Evolutionary conservation across 2,113 vertebrate species (phyloP), one percentile per base, ranked within the genome.

Genomic region (Plecotus auritus): DNA sequence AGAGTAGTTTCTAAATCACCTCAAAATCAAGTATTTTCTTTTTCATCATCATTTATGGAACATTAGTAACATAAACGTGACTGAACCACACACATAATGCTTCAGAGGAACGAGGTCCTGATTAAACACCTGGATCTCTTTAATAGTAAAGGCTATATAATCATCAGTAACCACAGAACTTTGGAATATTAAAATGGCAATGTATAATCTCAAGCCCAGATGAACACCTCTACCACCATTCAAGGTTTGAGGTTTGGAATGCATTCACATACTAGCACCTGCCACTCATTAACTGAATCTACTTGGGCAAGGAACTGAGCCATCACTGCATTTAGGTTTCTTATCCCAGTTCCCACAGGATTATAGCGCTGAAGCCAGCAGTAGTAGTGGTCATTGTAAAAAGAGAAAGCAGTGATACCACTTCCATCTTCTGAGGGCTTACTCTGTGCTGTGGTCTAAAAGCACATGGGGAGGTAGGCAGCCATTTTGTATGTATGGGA

Each of bases 1-100:
- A 78, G 30, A 92, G 23, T 18, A 69, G 69, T 92, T 88, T 92
- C 66, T 56, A 88, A 90, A 74, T 86, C 61, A 91, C 13, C 47
- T 84, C 54, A 70, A 92, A 95, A 64, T 91, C 85, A 92, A 88
- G 92, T 81, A 90, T 96, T 90, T 93, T 85, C 56, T 61, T 91
- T 84, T 89, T 84, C 64, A 88, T 73, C 32, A 86, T 94, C 70
- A 95, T 88, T 93, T 96, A 83, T 77, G 40, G 95, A 94, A 93
- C 82, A 84, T 80, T 73, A 93, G 91, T 94, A 89, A 91, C 22
- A 51, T 54, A 76, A 88, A 56, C 45, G 14, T 90, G 23, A 93
- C 56, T 88, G 40, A 95, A 67, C 9, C 51, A 78, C 35, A 74
- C 42, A 74, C 42, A 77, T 22, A 47, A 93, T 22, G 42, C 47